Evolutionary conservation across 2,113 vertebrate genomes (phyloP), one percentile per base, ranked within the genome.

Genomic region (Dasyprocta punctata): DNA sequence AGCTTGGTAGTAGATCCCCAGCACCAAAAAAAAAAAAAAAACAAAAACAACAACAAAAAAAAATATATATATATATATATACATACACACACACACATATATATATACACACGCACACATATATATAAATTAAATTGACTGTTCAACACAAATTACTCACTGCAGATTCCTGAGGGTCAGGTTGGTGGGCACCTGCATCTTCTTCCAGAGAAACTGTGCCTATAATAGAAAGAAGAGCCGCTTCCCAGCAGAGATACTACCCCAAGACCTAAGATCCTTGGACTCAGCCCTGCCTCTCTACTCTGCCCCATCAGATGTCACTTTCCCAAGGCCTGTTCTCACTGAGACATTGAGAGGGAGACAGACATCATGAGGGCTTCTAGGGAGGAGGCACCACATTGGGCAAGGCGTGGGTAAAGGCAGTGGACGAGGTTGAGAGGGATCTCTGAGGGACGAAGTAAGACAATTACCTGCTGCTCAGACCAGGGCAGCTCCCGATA

Each of bases 181-280:
- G 83, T 99, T 99, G 96, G 97, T 92, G 80, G 97, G 95, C 84
- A 98, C 94, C 44, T 98, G 97, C 97, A 99, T 98, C 98, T 98
- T 99, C 97, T 98, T 99, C 97, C 99, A 99, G 65, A 99, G 98
- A 97, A 99, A 98, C 94, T 99, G 99, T 97, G 99, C 98, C 99
- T 99, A 97, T 86, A 86, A 98, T 54, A 98, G 84, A 98, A 89
- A 36, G 52, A 81, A 24, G 56, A 90, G 54, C 17, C 14, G 0
- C 60, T 71, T 90, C 67, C 61, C n/a, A 94, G 80, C 20, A 95
- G 61, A 95, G 61, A 44, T 36, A 73, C 17, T 78, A 61, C 19
- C 60, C 71, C 44, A 26, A 93, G 30, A 94, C 38, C 69, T 77
- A 80, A 87, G 41, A 54, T 36, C 26, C 2, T 41, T 63, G 91